Conservation (phyloP, 2,888 invertebrate species). For the Dascillus cervinus region DNA sequence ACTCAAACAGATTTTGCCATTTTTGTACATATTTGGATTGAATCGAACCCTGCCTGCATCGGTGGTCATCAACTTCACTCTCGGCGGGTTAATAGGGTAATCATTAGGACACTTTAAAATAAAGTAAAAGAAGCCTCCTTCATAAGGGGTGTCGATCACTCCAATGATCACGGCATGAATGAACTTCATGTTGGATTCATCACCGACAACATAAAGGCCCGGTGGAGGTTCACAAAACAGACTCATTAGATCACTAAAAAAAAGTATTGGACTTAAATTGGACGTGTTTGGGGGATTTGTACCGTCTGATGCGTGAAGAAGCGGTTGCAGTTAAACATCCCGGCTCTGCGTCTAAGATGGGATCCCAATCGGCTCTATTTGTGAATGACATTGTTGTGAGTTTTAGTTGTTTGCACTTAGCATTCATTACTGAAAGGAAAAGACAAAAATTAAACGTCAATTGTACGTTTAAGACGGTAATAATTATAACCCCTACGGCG, state of each 20-base stretch:
- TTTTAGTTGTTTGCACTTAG: constrained; percentile 2
- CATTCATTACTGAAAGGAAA: constrained; percentile 4
- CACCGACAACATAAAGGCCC: constrained; percentile 48
- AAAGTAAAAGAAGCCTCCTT: constrained; percentile 48
- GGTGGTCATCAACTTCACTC: constrained; percentile 52
- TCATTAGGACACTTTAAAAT: constrained; percentile 47
- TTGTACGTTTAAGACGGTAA: too few species aligned
- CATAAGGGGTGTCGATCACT: constrained; percentile 54
- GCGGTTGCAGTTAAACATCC: constrained; percentile 15
- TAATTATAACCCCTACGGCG: too few species aligned
- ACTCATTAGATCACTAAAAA: constrained; percentile 47
- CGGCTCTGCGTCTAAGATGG: constrained; percentile 11
- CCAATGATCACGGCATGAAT: constrained; percentile 52
- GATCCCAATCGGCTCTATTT: constrained; percentile 20
- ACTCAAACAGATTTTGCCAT: constrained; percentile 52
- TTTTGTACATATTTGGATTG: constrained; percentile 55
- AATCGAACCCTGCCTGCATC: constrained; percentile 51
- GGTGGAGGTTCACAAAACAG: constrained; percentile 50
- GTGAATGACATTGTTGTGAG: constrained; percentile 1
- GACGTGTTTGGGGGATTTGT: not conserved
- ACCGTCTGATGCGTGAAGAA: constrained; percentile 18
- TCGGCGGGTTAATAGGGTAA: constrained; percentile 51
- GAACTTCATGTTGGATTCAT: constrained; percentile 46
- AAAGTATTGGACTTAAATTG: constrained; percentile 3
- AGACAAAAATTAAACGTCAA: not conserved